Evolutionary conservation across 2,113 vertebrate species (phyloP), one percentile per base, ranked within the genome.

Genomic region (Mormoops blainvillei): DNA sequence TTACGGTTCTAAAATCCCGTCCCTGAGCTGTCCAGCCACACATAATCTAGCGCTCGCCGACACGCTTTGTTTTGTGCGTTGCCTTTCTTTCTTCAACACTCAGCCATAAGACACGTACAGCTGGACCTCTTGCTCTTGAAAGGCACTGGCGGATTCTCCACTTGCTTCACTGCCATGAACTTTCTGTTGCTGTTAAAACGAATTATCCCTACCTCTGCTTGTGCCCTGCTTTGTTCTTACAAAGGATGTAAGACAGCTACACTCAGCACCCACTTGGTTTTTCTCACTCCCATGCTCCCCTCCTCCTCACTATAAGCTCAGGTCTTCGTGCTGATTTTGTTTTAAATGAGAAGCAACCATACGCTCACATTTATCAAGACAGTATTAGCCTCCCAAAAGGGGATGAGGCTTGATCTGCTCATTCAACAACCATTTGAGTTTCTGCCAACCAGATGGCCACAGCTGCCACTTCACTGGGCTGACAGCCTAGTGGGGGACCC

Each of bases 1-100:
- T 96, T 24, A 73, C 91, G 92, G 41, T 95, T 95, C 80, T 85
- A 94, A 97, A 93, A 89, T n/a, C 77, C 97, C 18, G 22, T 58
- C 87, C n/a, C 2, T 80, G 96, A 56, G 96, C 93, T 74, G 85
- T 96, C 96, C 33, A 0, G 71, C 97, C 97, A 97, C 97, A 97
- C 82, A 94, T 4, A 73, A 52, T 20, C 78, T 36, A 56, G 76
- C 13, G 50, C 78, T 93, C 89, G 92, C 97, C 97, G 97, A 73
- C 36, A 54, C 56, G 91, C 89, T 96, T 97, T 97, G 98, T 98
- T 96, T 73, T 85, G 20, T 77, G 52, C 31, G 56, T 28, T 41
- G 92, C 97, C 97, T 95, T 94, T 97, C 9, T 94, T 89, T 94
- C 91, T 88, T 54, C 38, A 89, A 38, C 5, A 7, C 13, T 93